Base-by-base conservation (phyloP, 2,888 invertebrate species). In the Caenorhabditis sp. region DNA sequence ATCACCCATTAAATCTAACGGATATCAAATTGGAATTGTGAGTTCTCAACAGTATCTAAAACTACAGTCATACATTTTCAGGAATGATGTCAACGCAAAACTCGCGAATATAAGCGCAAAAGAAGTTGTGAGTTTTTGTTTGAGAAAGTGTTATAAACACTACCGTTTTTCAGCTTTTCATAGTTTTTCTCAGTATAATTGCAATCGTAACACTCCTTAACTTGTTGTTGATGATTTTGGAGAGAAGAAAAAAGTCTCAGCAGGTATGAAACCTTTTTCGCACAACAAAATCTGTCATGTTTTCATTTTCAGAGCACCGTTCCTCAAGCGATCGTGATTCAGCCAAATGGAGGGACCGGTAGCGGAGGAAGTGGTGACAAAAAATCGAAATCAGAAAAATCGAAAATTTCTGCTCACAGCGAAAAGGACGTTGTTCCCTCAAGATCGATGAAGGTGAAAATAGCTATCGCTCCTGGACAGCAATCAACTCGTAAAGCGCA, bases 381-480 rank as follows among this genome's bases (percentile, higher is more conserved):
- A 12, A 69, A 69, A 19, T 21, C 62, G 24, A 49, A 54, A 37
- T 50, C 54, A 27, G 64, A 64, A 12, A 64, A 59, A 50, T 53
- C 67, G n/a, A 60, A 64, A 17, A 26, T 61, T 31, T 57, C 64
- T 3, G 17, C 12, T 43, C 43, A 43, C 43, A 17, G 43, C 31
- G 72, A 72, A 27, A 67, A 65, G 37, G 72, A 72, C 27, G 64
- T 68, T 23, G 31, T 72, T 19, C 72, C 72, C n/a, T 68, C 72
- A 4, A 67, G 67, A 55, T 68, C 67, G 0, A 68, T 72, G 67
- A 67, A 68, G 53, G 64, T 68, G 65, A 67, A 68, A 26, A 61
- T 72, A 12, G 19, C 64, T 1, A 72, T 68, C n/a, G 58, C 62
- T 17, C 64, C 67, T 6, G 59, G 49, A 21, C 12, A 17, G 17